Evolutionary conservation across 2,113 vertebrate genomes (phyloP).

Genomic region (Bos javanicus): DNA sequence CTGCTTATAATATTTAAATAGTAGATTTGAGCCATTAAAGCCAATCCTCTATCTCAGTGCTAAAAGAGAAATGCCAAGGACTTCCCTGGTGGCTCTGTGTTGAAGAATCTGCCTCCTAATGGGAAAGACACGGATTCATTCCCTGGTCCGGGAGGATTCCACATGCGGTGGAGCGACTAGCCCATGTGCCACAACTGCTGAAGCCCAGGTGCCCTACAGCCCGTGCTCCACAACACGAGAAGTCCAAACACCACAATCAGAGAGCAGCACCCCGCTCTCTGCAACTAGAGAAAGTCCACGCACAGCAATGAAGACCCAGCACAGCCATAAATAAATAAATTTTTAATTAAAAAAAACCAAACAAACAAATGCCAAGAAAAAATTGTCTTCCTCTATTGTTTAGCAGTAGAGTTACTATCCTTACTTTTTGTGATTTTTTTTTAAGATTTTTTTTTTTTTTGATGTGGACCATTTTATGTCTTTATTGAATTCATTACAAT

Average conservation of each 20-base stretch:
- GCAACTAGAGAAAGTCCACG: not conserved
- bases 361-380: not conserved
- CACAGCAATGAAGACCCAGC: not conserved
- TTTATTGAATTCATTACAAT: not conserved
- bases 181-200: not conserved
- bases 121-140: not conserved
- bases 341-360: not conserved
- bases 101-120: not conserved
- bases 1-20: not conserved
- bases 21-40: not conserved
- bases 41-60: not conserved
- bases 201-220: not conserved
- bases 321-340: not conserved
- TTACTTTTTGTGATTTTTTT: not conserved
- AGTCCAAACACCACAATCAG: not conserved
- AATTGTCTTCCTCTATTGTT: not conserved
- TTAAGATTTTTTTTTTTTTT: not conserved
- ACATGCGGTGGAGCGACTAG: not conserved
- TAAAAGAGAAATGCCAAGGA: not conserved
- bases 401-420: not conserved
- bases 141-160: not conserved
- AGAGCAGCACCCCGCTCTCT: rapidly evolving
- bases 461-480: not conserved
- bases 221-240: not conserved
- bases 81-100: not conserved